Base-by-base conservation (phyloP, 2,113 vertebrate species). In the Toxotes jaculatrix region DNA sequence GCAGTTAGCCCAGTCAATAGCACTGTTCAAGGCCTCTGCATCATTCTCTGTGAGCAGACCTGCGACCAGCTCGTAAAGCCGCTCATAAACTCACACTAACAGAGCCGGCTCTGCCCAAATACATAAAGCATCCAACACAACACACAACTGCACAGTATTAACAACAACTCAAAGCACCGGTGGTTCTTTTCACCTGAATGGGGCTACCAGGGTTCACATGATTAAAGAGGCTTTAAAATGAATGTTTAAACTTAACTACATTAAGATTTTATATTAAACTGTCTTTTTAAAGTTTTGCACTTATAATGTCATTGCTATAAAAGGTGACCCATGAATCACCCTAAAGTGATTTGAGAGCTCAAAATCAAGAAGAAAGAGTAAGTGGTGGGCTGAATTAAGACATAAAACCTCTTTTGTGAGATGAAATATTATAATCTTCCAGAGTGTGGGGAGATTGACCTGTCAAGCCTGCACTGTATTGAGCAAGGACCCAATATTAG, bases 1-100 rank as follows among this genome's bases (percentile, higher is more conserved):
- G 74, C 92, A 79, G 83, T 91, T 87, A 73, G 84, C 40, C 70
- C 79, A 72, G 87, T 93, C 91, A 94, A 91, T 91, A 89, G 91
- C 87, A 70, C 77, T 74, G 86, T 88, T 94, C 92, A 93, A 85
- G 88, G 84, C 84, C 84, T 77, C 88, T 88, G 85, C 87, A 82
- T 91, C 87, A 83, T 68, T 81, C 89, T 72, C 69, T 80, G 88
- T 82, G 88, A 76, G 87, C 89, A 84, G 89, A 82, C 87, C 87
- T 78, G 74, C 77, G 75, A 90, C 84, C 42, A 65, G 74, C 91
- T 93, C 88, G 23, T 94, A 91, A 94, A 94, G 91, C 79, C 19
- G 69, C 86, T 89, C 82, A 53, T 93, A 91, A 93, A 93, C 74
- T 47, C 77, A 89, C 90, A 85, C 85, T 80, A 86, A 86, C 87